A percentile compares a stretch with the other conserved stretches of the same genome.
These are phyloP conservation scores for Geophilus truncorum DNA, from an alignment of 2,888 invertebrate genomes.

Conservation along the genomic window DNA sequence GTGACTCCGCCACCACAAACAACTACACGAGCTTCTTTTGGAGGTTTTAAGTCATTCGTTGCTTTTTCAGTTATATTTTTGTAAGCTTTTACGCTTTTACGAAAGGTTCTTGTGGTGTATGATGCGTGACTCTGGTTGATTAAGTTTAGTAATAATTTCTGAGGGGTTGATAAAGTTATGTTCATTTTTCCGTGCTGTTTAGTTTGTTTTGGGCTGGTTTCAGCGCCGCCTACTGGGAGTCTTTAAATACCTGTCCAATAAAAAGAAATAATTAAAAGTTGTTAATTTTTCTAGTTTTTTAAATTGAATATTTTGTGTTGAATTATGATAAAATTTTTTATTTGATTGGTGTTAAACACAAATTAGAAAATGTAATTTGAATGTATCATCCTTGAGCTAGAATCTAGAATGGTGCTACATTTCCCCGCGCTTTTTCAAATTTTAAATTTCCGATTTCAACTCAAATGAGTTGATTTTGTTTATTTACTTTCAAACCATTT, in stretches of 20 bases:
- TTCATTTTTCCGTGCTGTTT: background rate
- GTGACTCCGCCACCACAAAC: constrained; percentile 89
- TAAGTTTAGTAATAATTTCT: background rate
- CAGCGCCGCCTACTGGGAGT: background rate
- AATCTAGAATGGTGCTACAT: background rate
- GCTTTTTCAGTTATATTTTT: background rate
- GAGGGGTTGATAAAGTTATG: background rate
- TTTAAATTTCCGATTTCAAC: background rate
- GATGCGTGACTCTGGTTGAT: background rate
- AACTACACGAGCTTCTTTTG: constrained; percentile 64
- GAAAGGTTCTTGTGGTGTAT: background rate
- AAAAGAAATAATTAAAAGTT: no score
- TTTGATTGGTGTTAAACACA: no score
- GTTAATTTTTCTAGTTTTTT: no score
- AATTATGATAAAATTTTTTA: no score
- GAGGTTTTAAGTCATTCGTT: constrained; percentile 41
- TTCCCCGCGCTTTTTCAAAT: background rate
- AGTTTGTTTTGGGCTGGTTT: background rate
- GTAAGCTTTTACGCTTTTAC: background rate
- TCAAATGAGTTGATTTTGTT: no score
- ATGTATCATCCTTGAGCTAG: background rate
- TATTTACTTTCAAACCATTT: no score
- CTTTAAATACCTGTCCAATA: background rate
- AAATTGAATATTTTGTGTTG: no score
- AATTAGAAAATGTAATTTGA: no score